These are phyloP conservation scores for Crocodylus rhombifer DNA, from an alignment of 2,797 vertebrate genomes.

Conservation along the genomic window DNA sequence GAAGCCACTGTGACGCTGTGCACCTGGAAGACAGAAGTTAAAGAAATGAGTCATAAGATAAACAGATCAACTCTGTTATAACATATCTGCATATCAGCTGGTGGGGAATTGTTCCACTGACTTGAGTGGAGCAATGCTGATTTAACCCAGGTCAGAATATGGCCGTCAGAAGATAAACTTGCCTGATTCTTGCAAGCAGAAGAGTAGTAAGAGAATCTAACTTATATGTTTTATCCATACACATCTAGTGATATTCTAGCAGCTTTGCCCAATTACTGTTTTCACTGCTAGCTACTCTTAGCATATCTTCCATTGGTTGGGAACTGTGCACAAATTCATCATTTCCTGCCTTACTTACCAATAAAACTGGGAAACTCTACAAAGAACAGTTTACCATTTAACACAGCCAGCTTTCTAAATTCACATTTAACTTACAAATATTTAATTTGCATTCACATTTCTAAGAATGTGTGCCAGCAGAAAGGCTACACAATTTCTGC, in stretches of 20 bases:
- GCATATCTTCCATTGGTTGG: neutral
- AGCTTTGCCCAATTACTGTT: neutral
- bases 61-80: neutral
- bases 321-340: neutral
- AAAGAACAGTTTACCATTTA: neutral
- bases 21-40: constrained; percentile 62
- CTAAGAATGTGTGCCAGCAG: neutral
- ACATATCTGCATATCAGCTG: too few relatives aligned
- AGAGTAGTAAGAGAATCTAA: neutral
- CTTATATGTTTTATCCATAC: neutral
- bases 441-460: neutral
- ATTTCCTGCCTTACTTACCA: neutral
- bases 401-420: neutral
- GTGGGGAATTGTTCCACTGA: neutral
- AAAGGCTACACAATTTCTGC: neutral
- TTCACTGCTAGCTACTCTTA: neutral
- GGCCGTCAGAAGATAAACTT: neutral
- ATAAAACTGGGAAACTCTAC: neutral
- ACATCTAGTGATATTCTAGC: neutral
- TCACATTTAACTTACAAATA: neutral
- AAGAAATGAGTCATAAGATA: constrained; percentile 21
- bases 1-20: constrained; percentile 44
- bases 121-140: neutral
- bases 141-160: neutral
- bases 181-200: neutral